Evolutionary conservation across 1,140 invertebrate species (phyloP).

Genomic region (Rhagoletis pomonella): DNA sequence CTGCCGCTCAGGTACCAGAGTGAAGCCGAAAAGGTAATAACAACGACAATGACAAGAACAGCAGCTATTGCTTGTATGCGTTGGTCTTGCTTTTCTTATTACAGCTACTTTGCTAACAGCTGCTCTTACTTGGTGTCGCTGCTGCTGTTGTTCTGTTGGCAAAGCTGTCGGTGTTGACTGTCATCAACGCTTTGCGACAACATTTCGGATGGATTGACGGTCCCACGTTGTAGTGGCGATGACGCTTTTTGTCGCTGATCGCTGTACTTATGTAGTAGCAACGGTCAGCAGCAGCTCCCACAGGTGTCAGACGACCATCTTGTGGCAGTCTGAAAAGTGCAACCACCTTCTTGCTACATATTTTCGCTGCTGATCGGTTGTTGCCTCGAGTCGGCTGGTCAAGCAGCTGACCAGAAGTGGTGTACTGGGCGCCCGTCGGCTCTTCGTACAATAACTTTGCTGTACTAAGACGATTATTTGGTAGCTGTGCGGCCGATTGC

Average conservation of each 20-base stretch:
- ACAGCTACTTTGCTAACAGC: not conserved
- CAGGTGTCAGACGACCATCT: conserved; percentile 14
- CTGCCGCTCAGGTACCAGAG: not conserved
- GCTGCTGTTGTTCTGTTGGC: not conserved
- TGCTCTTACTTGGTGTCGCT: not conserved
- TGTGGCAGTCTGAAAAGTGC: not conserved
- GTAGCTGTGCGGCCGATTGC: not conserved
- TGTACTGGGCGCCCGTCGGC: not conserved
- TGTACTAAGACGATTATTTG: conserved; percentile 8
- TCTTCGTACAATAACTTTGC: not conserved
- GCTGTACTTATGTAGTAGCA: not conserved
- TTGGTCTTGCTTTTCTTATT: not conserved
- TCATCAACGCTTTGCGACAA: conserved; percentile 14
- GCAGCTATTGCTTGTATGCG: not conserved
- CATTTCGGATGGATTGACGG: conserved; percentile 6
- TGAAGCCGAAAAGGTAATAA: not conserved
- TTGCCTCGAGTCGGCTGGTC: not conserved
- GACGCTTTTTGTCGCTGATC: conserved; percentile 4
- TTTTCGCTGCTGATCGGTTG: not conserved
- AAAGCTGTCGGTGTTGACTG: not conserved
- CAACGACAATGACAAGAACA: conserved; percentile 45
- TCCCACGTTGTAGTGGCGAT: not conserved
- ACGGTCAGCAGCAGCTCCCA: conserved; percentile 48
- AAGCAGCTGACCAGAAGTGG: conserved; percentile 22
- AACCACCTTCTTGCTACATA: not conserved